Evolutionary conservation across 2,113 vertebrate species (phyloP).

Genomic region (Caloenas nicobarica): DNA sequence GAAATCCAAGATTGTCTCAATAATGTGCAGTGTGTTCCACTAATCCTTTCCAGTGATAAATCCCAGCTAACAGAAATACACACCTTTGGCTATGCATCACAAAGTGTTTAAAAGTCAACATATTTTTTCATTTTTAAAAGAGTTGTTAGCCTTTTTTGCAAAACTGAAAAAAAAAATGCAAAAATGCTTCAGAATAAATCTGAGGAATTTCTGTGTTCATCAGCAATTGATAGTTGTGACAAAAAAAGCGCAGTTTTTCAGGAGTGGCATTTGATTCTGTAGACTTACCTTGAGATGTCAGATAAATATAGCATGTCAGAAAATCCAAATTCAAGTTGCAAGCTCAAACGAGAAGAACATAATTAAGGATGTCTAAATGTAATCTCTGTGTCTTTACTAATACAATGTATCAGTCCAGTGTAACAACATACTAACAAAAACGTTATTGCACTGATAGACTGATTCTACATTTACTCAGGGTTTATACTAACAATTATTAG

Average conservation of each 20-base stretch:
- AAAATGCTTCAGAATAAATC: background rate
- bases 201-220: background rate
- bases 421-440: background rate
- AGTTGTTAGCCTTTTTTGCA: background rate
- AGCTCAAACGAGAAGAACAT: background rate
- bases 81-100: background rate
- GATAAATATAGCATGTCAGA: background rate
- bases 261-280: background rate
- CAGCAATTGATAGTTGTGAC: background rate
- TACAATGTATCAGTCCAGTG: background rate
- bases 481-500: background rate
- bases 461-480: background rate
- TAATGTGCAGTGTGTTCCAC: background rate
- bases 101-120: background rate
- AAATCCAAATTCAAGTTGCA: background rate
- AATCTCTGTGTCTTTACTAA: background rate
- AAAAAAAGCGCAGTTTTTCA: background rate
- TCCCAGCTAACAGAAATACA: background rate
- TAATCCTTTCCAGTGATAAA: background rate
- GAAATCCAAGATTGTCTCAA: background rate
- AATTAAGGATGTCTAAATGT: background rate
- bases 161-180: background rate
- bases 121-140: background rate
- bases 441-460: background rate
- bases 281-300: background rate